These are phyloP conservation scores for Alfaro cultratus DNA, from an alignment of 2,797 vertebrate species.

Conservation along the genomic window DNA sequence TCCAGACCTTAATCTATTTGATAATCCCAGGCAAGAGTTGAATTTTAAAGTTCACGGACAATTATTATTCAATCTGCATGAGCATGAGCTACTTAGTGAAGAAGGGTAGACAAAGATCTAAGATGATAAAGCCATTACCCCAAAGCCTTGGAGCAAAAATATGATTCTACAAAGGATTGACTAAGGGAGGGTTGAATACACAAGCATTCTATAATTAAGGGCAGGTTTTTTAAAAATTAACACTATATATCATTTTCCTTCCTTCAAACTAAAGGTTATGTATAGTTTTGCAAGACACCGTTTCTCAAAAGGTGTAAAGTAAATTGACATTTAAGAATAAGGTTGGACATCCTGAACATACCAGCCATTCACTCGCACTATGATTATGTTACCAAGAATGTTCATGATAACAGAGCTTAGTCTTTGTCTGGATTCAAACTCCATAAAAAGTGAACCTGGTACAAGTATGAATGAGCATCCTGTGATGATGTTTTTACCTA, in stretches of 20 bases:
- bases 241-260: not conserved
- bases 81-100: not conserved
- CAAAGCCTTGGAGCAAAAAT: not conserved
- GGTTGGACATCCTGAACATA: not conserved
- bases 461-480: not conserved
- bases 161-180: not conserved
- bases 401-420: not conserved
- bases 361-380: not conserved
- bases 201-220: not conserved
- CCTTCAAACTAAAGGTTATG: not conserved
- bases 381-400: not conserved
- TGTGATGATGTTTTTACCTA: not conserved
- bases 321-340: not conserved
- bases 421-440: not conserved
- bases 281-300: not conserved
- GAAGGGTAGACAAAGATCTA: not conserved
- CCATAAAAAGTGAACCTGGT: not conserved
- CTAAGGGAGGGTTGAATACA: not conserved
- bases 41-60: not conserved
- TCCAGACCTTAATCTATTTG: not conserved
- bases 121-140: not conserved
- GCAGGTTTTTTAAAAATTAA: not conserved
- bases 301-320: not conserved
- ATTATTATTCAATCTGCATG: not conserved
- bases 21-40: not conserved